These are phyloP conservation scores for Adelognathus sp. DNA, from an alignment of 2,888 invertebrate species.

Conservation along the genomic window DNA sequence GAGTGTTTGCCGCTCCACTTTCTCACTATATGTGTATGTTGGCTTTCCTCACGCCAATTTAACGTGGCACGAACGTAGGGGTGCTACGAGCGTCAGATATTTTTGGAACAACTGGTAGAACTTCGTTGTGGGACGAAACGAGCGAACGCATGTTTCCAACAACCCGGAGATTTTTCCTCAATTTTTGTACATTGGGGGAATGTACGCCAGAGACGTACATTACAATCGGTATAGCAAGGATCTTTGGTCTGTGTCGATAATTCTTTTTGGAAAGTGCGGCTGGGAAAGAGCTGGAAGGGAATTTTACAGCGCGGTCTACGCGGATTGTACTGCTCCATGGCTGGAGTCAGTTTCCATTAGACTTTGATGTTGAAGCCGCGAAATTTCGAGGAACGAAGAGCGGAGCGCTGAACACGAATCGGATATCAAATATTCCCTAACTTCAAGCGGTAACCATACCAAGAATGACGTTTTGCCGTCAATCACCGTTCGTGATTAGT, in stretches of 20 bases:
- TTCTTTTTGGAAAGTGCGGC: no score
- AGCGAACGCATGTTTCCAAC: not conserved
- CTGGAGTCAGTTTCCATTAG: no score
- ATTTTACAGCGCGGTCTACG: no score
- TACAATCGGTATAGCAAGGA: no score
- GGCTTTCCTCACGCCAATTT: constrained; percentile 74
- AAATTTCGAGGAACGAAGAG: no score
- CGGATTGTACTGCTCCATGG: no score
- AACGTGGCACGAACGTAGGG: constrained; percentile 41
- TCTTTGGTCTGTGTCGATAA: no score
- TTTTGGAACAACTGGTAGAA: constrained; percentile 43
- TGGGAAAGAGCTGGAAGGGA: no score
- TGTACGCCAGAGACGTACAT: not conserved
- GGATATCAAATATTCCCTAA: no score
- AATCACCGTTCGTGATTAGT: not conserved
- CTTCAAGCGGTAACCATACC: no score
- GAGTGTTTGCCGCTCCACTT: constrained; percentile 56
- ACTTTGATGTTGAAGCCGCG: no score
- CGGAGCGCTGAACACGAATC: no score
- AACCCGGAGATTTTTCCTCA: not conserved
- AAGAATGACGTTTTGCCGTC: not conserved
- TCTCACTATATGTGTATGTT: constrained; percentile 61
- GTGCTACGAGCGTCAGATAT: constrained; percentile 32
- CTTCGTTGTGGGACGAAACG: not conserved
- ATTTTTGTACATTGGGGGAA: not conserved